Conservation (phyloP, 2,888 invertebrate species). For the Gibbula magus region DNA sequence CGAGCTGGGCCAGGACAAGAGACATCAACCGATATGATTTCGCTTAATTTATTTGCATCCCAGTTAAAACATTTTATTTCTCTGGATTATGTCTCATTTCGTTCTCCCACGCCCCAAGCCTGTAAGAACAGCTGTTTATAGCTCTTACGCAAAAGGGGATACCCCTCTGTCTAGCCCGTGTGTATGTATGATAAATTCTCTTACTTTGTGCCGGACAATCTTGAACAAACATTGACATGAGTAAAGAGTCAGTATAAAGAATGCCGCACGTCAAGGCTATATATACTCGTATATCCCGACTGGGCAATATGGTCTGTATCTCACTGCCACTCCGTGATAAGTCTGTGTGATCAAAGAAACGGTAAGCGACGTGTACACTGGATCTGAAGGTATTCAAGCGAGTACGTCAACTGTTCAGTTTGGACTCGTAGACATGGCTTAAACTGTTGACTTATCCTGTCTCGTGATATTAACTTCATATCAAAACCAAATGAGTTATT, state of each 20-base stretch:
- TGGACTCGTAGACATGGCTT: no score
- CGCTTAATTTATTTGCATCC: background rate
- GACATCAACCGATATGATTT: background rate
- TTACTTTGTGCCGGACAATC: background rate
- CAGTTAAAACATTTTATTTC: background rate
- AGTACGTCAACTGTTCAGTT: no score
- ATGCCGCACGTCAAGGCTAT: background rate
- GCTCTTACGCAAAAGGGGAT: slow-evolving; percentile 13
- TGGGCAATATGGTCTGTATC: no score
- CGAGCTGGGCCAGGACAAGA: background rate
- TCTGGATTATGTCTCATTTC: background rate
- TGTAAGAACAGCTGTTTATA: background rate
- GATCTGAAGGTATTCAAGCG: no score
- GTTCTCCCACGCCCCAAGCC: background rate
- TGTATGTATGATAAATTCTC: background rate
- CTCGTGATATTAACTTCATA: no score
- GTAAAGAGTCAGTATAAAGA: background rate
- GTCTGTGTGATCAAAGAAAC: no score
- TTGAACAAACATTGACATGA: no score
- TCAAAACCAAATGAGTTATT: no score
- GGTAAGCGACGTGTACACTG: no score
- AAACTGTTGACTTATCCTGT: no score
- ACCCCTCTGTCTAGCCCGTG: background rate
- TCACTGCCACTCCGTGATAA: no score
- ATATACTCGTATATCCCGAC: background rate